A percentile compares a stretch with the other conserved stretches of the same genome.
Conservation (phyloP, 2,797 vertebrate genomes). For the Dallia pectoralis region DNA sequence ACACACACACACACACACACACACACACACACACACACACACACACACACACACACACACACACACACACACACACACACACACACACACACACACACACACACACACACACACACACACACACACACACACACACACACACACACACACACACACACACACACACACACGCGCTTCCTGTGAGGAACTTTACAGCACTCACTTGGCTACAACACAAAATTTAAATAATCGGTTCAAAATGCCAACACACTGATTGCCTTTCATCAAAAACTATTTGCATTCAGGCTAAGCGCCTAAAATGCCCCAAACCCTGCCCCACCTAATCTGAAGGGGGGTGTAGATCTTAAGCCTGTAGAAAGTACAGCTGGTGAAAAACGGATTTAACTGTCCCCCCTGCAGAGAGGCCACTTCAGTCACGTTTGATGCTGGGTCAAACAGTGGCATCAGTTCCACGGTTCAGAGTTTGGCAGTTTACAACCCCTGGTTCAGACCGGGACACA, state of each 20-base stretch:
- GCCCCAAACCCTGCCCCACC: not conserved
- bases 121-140: not conserved
- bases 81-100: not conserved
- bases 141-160: not conserved
- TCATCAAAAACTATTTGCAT: not conserved
- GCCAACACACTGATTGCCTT: not conserved
- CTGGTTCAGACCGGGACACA: not conserved
- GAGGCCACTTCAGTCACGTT: slow-evolving; percentile 48
- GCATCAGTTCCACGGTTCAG: slow-evolving; percentile 9
- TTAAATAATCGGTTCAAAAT: not conserved
- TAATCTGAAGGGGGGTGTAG: slow-evolving; percentile 2
- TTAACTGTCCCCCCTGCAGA: slow-evolving; percentile 47
- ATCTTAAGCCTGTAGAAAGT: slow-evolving; percentile 9
- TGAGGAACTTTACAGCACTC: not conserved
- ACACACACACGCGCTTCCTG: not conserved
- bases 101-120: not conserved
- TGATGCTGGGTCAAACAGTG: slow-evolving; percentile 30
- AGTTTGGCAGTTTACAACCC: slow-evolving; percentile 29
- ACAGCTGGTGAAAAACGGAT: slow-evolving; percentile 40
- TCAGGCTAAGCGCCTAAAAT: not conserved
- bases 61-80: not conserved
- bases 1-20: not conserved
- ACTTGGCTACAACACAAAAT: not conserved
- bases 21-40: not conserved
- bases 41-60: not conserved